Base-by-base conservation (phyloP, 2,113 vertebrate genomes). In the Bothrops jararaca region DNA sequence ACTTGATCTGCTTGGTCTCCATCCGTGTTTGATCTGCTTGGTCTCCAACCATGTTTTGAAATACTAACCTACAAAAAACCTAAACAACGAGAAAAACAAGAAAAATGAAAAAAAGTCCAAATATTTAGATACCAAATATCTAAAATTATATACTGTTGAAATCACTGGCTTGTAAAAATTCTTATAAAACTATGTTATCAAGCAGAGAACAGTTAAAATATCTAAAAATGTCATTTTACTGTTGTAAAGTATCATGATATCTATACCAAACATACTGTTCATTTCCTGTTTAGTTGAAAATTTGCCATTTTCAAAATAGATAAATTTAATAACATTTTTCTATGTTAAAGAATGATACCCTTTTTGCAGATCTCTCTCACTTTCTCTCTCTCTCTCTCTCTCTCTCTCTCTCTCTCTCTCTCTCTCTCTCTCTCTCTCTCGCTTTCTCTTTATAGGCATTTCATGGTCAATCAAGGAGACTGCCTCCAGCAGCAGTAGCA, bases 381-480 rank as follows among this genome's bases (percentile, higher is more conserved):
- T 94, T n/a, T 92, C 89, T 10, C 57, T 4, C 54, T 56, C 54
- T 1, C 54, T 20, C 54, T 5, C 26, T 4, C 26, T 3, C 24
- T 26, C 5, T 2, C 12, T 13, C 56, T 2, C 20, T 23, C 18
- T 93, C 0, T 54, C 48, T 26, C 13, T 93, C 0, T 52, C 48
- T 1, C 48, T 1, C 48, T 50, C 48, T 50, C 48, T 94, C 50
- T 93, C 89, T 3, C 13, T 15, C 56, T 2, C 22, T 23, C 18
- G 93, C 45, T 48, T 6, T 29, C 13, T 94, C 0, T 60, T 89
- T 88, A 18, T 95, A 99, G 99, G 99, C 96, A 99, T 99, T 92
- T 98, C 98, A 34, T 99, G 98, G 99, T 99, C 99, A 1, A 98
- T 99, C 95, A 98, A 97, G 97, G 99, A 99, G 96, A 98, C 98